Conservation (phyloP, 1,140 invertebrate genomes). For the Pseudachorutes palmiensis region DNA sequence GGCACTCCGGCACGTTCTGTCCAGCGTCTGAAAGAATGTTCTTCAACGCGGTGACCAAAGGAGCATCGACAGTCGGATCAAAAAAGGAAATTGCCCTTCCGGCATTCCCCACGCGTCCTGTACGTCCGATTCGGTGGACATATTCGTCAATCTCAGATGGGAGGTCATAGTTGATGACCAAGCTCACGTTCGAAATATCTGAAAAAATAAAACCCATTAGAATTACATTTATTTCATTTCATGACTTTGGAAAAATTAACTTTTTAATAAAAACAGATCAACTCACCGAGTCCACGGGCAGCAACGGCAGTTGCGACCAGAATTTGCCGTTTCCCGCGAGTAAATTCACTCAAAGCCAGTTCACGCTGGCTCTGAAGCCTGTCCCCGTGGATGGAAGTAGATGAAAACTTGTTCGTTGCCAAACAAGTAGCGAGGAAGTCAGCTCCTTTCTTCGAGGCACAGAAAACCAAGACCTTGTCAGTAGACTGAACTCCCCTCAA, state of each 20-base stretch:
- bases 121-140: conserved; percentile 89
- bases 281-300: conserved; percentile 67
- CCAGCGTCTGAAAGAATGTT: conserved; percentile 53
- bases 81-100: conserved; percentile 85
- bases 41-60: conserved; percentile 56
- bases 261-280: conserved; percentile 4
- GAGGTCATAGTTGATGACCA: conserved; percentile 88
- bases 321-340: conserved; percentile 60
- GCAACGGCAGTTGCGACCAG: conserved; percentile 91
- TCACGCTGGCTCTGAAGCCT: conserved; percentile 80
- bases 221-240: neutral
- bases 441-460: conserved; percentile 76
- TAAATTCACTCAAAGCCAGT: conserved; percentile 74
- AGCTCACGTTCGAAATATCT: conserved; percentile 71
- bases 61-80: conserved; percentile 55
- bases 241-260: neutral
- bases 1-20: conserved; percentile 45
- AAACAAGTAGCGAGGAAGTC: conserved; percentile 77
- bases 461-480: conserved; percentile 72
- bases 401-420: conserved; percentile 57
- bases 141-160: conserved; percentile 84
- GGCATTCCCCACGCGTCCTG: conserved; percentile 83
- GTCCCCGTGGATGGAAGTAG: conserved; percentile 91
- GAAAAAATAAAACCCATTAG: conserved; percentile 38
- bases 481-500: conserved; percentile 53